A percentile compares a stretch with the other conserved stretches of the same genome.
Evolutionary conservation across 2,113 vertebrate species (phyloP).

Genomic region (Rhipidura dahli): DNA sequence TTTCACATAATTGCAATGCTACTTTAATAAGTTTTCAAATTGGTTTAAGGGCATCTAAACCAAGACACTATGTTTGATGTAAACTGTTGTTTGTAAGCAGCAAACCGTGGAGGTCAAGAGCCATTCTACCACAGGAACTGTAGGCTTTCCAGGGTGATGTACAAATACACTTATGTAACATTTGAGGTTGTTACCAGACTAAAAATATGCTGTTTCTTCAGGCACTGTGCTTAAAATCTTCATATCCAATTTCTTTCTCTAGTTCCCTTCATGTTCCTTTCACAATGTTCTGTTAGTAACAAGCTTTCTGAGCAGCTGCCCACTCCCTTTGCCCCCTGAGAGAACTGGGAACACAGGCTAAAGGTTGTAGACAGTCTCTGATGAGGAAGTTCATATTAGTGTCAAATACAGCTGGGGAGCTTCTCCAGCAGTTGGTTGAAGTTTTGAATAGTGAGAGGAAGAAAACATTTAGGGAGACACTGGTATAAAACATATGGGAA

Average conservation of each 20-base stretch:
- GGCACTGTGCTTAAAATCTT: not conserved
- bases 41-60: not conserved
- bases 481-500: not conserved
- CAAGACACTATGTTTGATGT: not conserved
- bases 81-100: not conserved
- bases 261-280: not conserved
- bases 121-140: not conserved
- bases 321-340: constrained; percentile 22
- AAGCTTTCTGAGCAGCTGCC: constrained; percentile 4
- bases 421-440: not conserved
- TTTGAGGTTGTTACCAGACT: not conserved
- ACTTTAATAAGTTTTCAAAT: not conserved
- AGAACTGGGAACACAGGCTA: not conserved
- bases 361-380: constrained; percentile 20
- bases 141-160: not conserved
- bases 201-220: not conserved
- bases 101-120: not conserved
- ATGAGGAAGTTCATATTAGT: constrained; percentile 24
- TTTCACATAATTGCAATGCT: not conserved
- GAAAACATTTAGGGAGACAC: not conserved
- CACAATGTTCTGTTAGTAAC: not conserved
- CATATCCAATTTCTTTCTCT: not conserved
- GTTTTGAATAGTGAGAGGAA: not conserved
- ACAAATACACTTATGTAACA: not conserved
- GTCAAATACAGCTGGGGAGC: not conserved